Percentiles rank a stretch among this genome's conserved stretches.
phyloP scores from a whole-genome alignment of 1,140 invertebrate genomes.

The Propsilocerus akamusi region DNA sequence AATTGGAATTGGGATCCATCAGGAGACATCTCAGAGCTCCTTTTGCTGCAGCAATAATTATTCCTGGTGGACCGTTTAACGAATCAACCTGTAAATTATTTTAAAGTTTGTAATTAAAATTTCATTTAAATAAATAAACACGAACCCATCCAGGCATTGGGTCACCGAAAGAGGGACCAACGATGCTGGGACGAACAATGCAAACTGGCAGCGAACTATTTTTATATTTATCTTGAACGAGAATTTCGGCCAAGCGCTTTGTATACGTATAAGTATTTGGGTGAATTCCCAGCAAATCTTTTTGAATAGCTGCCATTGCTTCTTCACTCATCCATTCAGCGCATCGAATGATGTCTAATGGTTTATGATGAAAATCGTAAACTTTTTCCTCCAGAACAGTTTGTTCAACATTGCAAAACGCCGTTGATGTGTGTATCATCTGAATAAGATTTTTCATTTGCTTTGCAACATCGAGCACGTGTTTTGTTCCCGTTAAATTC shows the following conservation, averaged over 20 bases:
- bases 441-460: constrained; percentile 32
- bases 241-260: constrained; percentile 28
- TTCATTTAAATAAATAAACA: constrained; percentile 10
- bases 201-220: not conserved
- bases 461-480: constrained; percentile 31
- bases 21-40: constrained; percentile 64
- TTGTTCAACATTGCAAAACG: constrained; percentile 36
- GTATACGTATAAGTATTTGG: constrained; percentile 34
- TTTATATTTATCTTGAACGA: not conserved
- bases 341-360: constrained; percentile 30
- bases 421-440: constrained; percentile 47
- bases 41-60: constrained; percentile 52
- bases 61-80: constrained; percentile 65
- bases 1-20: constrained; percentile 43
- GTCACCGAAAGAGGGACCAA: constrained; percentile 33
- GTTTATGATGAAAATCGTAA: constrained; percentile 29
- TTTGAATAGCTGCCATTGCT: constrained; percentile 28
- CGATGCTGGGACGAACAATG: constrained; percentile 14
- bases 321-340: constrained; percentile 31
- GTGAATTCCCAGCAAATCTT: constrained; percentile 30
- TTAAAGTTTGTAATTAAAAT: not conserved
- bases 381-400: constrained; percentile 32
- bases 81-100: constrained; percentile 51
- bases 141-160: constrained; percentile 54
- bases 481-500: constrained; percentile 35